Percentiles rank a stretch among this genome's conserved stretches.
Evolutionary conservation across 1,140 invertebrate species (phyloP).

Genomic region (Lucilia cuprina): DNA sequence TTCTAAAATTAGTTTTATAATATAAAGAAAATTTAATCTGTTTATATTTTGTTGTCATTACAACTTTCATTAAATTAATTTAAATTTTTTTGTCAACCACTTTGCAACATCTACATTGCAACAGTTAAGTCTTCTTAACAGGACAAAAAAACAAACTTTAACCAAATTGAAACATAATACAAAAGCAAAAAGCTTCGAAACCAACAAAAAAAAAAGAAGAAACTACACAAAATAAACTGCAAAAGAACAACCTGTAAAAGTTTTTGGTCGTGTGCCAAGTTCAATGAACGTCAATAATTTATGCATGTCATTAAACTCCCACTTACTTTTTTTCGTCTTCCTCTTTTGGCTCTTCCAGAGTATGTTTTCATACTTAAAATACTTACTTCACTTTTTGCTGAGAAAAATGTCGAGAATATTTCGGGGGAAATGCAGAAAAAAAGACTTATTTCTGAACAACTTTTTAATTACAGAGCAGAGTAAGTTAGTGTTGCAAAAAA

Average conservation of each 20-base stretch:
- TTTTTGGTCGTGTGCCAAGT: constrained; percentile 16
- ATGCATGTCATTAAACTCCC: constrained; percentile 10
- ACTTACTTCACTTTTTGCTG: background rate
- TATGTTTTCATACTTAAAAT: background rate
- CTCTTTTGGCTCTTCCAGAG: background rate
- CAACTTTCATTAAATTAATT: background rate
- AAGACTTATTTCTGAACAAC: background rate
- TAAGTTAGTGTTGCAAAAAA: background rate
- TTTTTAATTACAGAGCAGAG: background rate
- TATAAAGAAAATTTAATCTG: background rate
- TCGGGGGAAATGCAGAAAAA: background rate
- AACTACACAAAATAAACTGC: background rate
- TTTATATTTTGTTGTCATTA: background rate
- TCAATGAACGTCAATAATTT: constrained; percentile 15
- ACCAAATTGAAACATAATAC: background rate
- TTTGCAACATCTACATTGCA: background rate
- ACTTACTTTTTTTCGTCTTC: background rate
- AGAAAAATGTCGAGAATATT: background rate
- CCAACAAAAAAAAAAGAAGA: background rate
- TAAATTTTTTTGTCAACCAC: background rate
- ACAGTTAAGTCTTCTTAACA: background rate
- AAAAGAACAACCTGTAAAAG: background rate
- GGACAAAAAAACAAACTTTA: background rate
- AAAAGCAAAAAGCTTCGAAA: background rate
- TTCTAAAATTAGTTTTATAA: too few species aligned